Base-by-base conservation (phyloP, 2,797 vertebrate species). In the Limosa lapponica region DNA sequence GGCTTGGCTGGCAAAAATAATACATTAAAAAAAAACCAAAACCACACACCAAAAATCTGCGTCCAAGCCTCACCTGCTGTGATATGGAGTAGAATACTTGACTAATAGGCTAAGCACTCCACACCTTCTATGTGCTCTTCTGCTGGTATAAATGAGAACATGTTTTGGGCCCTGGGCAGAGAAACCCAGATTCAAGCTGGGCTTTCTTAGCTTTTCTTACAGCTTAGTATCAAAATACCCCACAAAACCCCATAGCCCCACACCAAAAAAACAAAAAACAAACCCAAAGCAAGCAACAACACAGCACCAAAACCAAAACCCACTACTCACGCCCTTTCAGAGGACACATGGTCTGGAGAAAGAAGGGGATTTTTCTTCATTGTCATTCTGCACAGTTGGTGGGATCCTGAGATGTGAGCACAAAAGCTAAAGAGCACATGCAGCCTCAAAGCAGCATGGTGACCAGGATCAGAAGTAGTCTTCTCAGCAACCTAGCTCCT, bases 281-380 rank as follows among this genome's bases (percentile, higher is more conserved):
- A 48, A 13, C n/a, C 3, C 1, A 41, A 69, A 49, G 46, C 15
- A 74, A 59, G 14, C 0, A 22, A 8, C 3, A 81, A 10, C 4
- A 51, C 0, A 11, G 3, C 16, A 58, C 5, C 20, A 66, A 72
- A 75, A 7, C 6, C 6, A 25, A 17, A 51, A 18, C 0, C 2
- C 36, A 43, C 65, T 90, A 27, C 8, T 73, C 19, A 20, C 20
- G 17, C 23, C 14, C 3, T 93, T 77, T 59, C 52, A 74, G 20
- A 82, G 11, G 8, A 71, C 62, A 59, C 0, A 0, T 19, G 16
- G 6, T 16, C 34, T 30, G 23, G 22, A 74, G 9, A 66, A 89
- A 59, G 16, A 73, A 70, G 3, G 2, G 3, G 19, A 17, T 39
- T 73, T 65, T 80, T 54, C 18, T 75, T 82, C 14, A 10, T 8